These are phyloP conservation scores for Decapterus maruadsi DNA, from an alignment of 2,797 vertebrate species.

Conservation along the genomic window DNA sequence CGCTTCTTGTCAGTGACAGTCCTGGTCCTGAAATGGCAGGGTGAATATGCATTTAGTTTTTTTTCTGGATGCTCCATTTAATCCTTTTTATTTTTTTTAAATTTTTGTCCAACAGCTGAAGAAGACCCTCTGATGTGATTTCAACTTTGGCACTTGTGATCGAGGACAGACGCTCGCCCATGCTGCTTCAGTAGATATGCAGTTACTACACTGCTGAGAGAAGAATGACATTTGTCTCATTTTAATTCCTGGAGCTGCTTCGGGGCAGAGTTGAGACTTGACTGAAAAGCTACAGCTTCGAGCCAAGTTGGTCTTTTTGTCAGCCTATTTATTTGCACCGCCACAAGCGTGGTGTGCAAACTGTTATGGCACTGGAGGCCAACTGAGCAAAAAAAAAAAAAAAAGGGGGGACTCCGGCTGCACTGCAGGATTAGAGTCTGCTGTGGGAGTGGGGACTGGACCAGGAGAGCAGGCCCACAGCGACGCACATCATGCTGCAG, in stretches of 20 bases:
- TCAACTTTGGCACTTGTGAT: constrained; percentile 50
- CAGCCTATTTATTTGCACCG: constrained; percentile 41
- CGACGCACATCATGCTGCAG: constrained; percentile 64
- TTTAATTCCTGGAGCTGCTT: constrained; percentile 68
- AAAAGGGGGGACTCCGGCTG: constrained; percentile 39
- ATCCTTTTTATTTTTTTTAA: constrained; percentile 31
- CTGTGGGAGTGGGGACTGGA: constrained; percentile 66
- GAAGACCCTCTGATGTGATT: constrained; percentile 64
- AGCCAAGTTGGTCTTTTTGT: constrained; percentile 63
- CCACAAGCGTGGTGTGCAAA: constrained; percentile 53
- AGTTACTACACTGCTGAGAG: constrained; percentile 47
- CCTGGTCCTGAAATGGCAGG: constrained; percentile 13
- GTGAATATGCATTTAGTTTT: constrained; percentile 6
- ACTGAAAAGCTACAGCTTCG: constrained; percentile 59
- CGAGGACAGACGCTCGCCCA: constrained; percentile 46
- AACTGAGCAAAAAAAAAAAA: constrained; percentile 54
- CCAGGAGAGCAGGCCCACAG: constrained; percentile 57
- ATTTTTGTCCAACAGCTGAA: constrained; percentile 58
- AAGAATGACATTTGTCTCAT: constrained; percentile 71
- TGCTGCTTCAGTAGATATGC: constrained; percentile 49
- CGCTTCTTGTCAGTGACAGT: constrained; percentile 19
- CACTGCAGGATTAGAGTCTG: constrained; percentile 68
- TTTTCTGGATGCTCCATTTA: constrained; percentile 47
- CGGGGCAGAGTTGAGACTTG: constrained; percentile 46
- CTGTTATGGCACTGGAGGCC: constrained; percentile 60